Conservation (phyloP, 2,888 invertebrate genomes). For the Pomacea canaliculata region DNA sequence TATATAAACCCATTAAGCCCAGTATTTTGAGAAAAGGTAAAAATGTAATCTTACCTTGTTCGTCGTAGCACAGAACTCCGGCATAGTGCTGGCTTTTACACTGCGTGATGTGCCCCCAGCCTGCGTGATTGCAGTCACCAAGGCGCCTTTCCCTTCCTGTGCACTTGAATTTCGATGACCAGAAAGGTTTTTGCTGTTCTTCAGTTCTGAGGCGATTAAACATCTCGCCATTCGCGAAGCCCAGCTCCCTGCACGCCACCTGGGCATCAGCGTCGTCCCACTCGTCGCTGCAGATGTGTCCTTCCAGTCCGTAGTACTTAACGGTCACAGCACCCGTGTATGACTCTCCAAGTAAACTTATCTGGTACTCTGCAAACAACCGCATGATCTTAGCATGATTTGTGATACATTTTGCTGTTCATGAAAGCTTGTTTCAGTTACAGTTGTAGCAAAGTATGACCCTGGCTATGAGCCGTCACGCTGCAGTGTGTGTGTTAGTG, state of each 20-base stretch:
- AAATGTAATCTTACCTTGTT: conserved; percentile 38
- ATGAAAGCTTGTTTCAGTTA: too few species aligned
- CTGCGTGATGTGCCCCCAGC: conserved; percentile 47
- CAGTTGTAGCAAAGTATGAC: too few species aligned
- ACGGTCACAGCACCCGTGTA: conserved; percentile 46
- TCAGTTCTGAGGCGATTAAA: conserved; percentile 45
- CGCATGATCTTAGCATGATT: too few species aligned
- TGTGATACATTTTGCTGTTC: too few species aligned
- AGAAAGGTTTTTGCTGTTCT: conserved; percentile 71
- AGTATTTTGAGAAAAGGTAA: too few species aligned
- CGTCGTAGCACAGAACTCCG: conserved; percentile 53
- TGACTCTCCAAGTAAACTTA: conserved; percentile 30
- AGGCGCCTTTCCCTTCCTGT: conserved; percentile 48
- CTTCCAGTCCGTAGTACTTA: conserved; percentile 44
- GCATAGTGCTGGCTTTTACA: conserved; percentile 48
- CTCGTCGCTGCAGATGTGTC: conserved; percentile 50
- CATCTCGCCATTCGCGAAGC: conserved; percentile 43
- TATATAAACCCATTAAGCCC: too few species aligned
- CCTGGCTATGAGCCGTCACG: too few species aligned
- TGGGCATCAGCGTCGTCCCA: conserved; percentile 53
- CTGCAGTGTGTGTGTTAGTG: too few species aligned
- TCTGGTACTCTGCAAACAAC: conserved; percentile 36
- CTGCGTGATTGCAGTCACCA: conserved; percentile 46
- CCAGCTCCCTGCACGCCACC: conserved; percentile 49
- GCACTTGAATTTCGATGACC: conserved; percentile 71